phyloP scores from a whole-genome alignment of 1,140 invertebrate genomes.

The Apocrypta bakeri region DNA sequence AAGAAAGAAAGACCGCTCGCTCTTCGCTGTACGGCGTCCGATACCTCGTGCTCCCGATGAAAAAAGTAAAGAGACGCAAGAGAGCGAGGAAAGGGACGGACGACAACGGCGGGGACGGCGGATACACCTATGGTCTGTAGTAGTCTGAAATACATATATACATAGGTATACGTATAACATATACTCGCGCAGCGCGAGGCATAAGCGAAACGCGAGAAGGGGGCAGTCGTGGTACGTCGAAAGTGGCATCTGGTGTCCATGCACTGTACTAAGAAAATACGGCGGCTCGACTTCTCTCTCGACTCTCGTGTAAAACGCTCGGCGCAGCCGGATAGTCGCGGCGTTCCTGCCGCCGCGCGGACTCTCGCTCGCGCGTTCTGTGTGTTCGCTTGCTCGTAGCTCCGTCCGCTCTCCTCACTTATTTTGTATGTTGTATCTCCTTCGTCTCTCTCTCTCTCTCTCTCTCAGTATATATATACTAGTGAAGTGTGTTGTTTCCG shows the following conservation, averaged over 20 bases:
- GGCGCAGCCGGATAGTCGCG: slow-evolving; percentile 33
- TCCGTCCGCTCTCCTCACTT: slow-evolving; percentile 20
- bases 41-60: neutral
- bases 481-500: neutral
- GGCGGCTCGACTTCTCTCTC: neutral
- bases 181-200: neutral
- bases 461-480: neutral
- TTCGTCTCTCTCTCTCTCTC: neutral
- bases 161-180: neutral
- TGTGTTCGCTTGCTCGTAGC: slow-evolving; percentile 44
- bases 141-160: neutral
- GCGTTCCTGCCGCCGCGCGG: slow-evolving; percentile 49
- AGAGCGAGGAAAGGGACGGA: neutral
- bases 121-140: neutral
- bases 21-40: too few species aligned
- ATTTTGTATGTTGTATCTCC: neutral
- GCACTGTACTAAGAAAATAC: slow-evolving; percentile 35
- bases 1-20: neutral
- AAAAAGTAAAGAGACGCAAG: neutral
- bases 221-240: neutral
- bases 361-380: slow-evolving; percentile 26
- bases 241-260: slow-evolving; percentile 28
- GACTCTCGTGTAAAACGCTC: neutral
- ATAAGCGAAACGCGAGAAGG: neutral
- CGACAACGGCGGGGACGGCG: neutral